A percentile compares a stretch with the other conserved stretches of the same genome.
Conservation (phyloP, 2,113 vertebrate species). For the Chinchilla lanigera region DNA sequence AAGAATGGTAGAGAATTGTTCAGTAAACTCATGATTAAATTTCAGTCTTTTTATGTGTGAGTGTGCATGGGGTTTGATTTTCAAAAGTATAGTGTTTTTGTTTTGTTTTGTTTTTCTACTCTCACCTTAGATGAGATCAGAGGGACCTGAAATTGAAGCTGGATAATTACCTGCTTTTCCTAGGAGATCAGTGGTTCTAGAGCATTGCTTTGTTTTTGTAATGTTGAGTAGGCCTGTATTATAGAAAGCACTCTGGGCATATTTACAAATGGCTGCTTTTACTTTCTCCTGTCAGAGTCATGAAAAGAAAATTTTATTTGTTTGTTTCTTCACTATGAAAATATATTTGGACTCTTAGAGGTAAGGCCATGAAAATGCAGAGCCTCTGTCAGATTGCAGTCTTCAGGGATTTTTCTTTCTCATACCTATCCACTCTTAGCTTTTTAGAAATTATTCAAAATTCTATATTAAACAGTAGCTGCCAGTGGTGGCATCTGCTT, state of each 20-base stretch:
- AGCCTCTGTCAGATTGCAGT: background rate
- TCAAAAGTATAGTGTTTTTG: background rate
- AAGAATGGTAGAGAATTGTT: background rate
- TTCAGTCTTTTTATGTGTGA: background rate
- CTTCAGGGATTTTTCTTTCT: background rate
- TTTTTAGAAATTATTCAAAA: background rate
- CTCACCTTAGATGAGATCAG: background rate
- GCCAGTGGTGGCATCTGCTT: background rate
- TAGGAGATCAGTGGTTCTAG: background rate
- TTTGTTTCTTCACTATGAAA: background rate
- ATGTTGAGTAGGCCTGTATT: background rate
- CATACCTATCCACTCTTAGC: background rate
- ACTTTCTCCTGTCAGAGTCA: background rate
- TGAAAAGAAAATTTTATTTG: background rate
- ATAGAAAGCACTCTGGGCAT: background rate
- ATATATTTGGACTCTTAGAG: background rate
- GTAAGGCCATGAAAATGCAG: background rate
- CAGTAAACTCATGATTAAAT: background rate
- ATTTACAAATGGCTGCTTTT: background rate
- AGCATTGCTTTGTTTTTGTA: background rate
- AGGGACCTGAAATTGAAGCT: background rate
- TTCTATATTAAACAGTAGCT: background rate
- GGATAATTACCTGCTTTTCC: background rate
- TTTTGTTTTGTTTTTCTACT: background rate
- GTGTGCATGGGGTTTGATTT: background rate